These are phyloP conservation scores for Nephotettix cincticeps DNA, from an alignment of 1,140 invertebrate genomes.

Conservation along the genomic window DNA sequence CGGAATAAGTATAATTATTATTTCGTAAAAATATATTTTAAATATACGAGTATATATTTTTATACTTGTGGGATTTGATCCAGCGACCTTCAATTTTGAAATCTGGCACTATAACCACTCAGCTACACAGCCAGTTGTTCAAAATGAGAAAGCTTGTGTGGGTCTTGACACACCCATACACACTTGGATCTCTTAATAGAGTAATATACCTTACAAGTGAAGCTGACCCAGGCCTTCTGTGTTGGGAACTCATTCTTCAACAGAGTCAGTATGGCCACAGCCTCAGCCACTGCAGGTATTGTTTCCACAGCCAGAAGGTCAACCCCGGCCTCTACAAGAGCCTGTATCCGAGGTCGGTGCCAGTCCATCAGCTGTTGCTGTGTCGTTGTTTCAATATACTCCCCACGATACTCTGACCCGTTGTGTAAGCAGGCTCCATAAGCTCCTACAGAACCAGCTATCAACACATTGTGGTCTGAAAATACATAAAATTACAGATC, in stretches of 20 bases:
- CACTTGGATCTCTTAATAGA: too few relatives aligned
- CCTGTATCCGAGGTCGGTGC: slow-evolving; percentile 75
- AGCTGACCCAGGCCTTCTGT: slow-evolving; percentile 76
- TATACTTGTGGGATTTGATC: too few relatives aligned
- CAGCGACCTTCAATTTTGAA: too few relatives aligned
- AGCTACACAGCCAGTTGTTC: too few relatives aligned
- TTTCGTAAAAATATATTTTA: too few relatives aligned
- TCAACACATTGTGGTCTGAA: slow-evolving; percentile 30
- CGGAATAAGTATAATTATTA: too few relatives aligned
- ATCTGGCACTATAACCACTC: too few relatives aligned
- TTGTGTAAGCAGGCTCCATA: slow-evolving; percentile 86
- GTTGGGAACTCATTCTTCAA: slow-evolving; percentile 66
- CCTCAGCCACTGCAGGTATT: slow-evolving; percentile 80
- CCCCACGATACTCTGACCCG: slow-evolving; percentile 86
- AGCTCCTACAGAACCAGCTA: slow-evolving; percentile 85
- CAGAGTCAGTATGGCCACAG: slow-evolving; percentile 72
- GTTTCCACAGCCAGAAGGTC: slow-evolving; percentile 88
- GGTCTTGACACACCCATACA: too few relatives aligned
- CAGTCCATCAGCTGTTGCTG: slow-evolving; percentile 70
- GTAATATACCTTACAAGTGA: slow-evolving; percentile 72
- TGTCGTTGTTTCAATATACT: slow-evolving; percentile 69
- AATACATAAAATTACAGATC: too few relatives aligned
- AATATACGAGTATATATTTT: too few relatives aligned
- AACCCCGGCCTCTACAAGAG: slow-evolving; percentile 71
- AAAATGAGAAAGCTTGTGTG: too few relatives aligned